These are phyloP conservation scores for Hylomyscus alleni DNA, from an alignment of 2,797 vertebrate species.

Conservation along the genomic window DNA sequence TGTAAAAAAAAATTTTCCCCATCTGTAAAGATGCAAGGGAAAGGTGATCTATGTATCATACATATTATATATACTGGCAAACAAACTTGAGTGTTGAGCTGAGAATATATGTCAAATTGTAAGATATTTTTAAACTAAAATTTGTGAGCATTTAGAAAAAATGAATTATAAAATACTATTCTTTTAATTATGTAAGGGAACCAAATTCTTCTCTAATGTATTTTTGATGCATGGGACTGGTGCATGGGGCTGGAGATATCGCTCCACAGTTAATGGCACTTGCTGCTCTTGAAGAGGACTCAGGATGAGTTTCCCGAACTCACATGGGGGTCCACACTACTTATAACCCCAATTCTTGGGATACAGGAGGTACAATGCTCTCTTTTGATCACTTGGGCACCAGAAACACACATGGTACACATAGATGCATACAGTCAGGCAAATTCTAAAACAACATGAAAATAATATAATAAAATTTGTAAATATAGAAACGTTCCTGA, in stretches of 20 bases:
- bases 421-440: neutral
- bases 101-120: constrained; percentile 18
- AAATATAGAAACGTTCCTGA: neutral
- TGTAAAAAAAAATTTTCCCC: constrained; percentile 54
- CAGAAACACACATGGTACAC: neutral
- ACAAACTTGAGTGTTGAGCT: neutral
- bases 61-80: neutral
- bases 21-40: constrained; percentile 55
- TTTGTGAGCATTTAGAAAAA: constrained; percentile 31
- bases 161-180: constrained; percentile 11
- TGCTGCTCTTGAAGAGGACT: neutral
- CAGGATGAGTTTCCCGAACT: neutral
- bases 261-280: neutral
- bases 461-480: neutral
- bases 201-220: neutral
- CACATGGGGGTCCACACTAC: neutral
- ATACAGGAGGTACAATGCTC: neutral
- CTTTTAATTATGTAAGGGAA: neutral
- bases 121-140: constrained; percentile 50
- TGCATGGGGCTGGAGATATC: neutral
- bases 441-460: neutral
- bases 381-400: neutral
- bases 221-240: neutral
- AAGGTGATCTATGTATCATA: neutral
- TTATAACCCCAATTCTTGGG: neutral